Evolutionary conservation across 1,140 invertebrate genomes (phyloP).

Genomic region (Drosophila melanica): DNA sequence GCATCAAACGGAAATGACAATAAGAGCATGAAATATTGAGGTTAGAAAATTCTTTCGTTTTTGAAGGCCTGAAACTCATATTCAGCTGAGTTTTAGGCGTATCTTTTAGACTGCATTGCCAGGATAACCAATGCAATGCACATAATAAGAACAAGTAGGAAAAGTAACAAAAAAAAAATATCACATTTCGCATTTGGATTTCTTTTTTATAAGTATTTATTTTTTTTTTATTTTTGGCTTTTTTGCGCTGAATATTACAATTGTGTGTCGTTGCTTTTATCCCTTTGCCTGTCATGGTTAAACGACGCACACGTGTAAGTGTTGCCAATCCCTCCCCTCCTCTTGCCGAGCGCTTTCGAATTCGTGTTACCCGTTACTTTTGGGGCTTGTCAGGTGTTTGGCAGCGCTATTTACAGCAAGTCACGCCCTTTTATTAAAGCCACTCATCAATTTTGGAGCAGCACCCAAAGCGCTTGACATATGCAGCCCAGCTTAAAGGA

Average conservation of each 20-base stretch:
- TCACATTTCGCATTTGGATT: slow-evolving; percentile 45
- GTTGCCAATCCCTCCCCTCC: slow-evolving; percentile 6
- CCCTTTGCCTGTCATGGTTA: slow-evolving; percentile 49
- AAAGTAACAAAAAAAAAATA: slow-evolving; percentile 31
- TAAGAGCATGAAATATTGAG: slow-evolving; percentile 1
- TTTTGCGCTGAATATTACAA: slow-evolving; percentile 28
- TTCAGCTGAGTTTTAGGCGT: neutral
- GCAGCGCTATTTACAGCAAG: slow-evolving; percentile 70
- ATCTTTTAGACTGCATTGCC: slow-evolving; percentile 12
- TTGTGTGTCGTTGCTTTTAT: slow-evolving; percentile 22
- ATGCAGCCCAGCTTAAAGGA: slow-evolving; percentile 73
- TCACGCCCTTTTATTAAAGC: slow-evolving; percentile 78
- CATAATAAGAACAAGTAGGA: slow-evolving; percentile 7
- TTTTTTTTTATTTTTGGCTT: neutral
- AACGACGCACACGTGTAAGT: slow-evolving; percentile 40
- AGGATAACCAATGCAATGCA: slow-evolving; percentile 35
- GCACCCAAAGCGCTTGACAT: slow-evolving; percentile 56
- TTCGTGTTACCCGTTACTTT: neutral
- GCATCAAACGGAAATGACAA: slow-evolving; percentile 16
- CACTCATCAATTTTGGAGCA: slow-evolving; percentile 73
- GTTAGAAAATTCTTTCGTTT: no score
- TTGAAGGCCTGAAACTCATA: neutral
- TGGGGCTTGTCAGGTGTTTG: slow-evolving; percentile 38
- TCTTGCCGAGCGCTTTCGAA: neutral
- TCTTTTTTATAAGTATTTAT: neutral